Evolutionary conservation across 2,888 invertebrate genomes (phyloP).

Genomic region (Troilus luridus): DNA sequence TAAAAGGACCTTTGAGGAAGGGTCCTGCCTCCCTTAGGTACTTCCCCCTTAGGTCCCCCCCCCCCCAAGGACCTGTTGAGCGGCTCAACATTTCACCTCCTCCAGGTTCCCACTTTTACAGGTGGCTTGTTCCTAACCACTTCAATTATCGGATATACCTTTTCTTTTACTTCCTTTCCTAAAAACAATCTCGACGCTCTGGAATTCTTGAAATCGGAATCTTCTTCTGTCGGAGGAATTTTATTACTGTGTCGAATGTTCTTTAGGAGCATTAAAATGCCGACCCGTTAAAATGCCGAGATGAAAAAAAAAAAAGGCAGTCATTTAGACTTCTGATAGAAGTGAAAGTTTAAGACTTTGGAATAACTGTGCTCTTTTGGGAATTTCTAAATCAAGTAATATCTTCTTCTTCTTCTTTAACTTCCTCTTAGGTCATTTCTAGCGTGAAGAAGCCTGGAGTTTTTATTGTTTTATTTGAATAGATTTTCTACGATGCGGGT

Average conservation of each 20-base stretch:
- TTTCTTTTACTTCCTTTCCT: not conserved
- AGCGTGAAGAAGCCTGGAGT: too few relatives aligned
- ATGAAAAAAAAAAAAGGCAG: too few relatives aligned
- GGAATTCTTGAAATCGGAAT: not conserved
- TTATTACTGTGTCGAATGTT: not conserved
- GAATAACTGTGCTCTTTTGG: too few relatives aligned
- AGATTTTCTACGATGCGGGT: too few relatives aligned
- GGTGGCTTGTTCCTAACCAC: constrained; percentile 9
- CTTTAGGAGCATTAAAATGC: not conserved
- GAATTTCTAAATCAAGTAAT: too few relatives aligned
- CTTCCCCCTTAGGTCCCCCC: not conserved
- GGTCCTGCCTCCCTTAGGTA: not conserved
- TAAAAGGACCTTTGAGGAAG: not conserved
- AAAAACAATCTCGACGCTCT: not conserved
- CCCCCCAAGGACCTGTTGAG: not conserved
- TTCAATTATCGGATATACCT: not conserved
- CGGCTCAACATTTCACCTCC: constrained; percentile 11
- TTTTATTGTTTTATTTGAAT: too few relatives aligned
- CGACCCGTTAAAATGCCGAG: too few relatives aligned
- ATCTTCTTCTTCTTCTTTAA: too few relatives aligned
- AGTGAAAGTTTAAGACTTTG: too few relatives aligned
- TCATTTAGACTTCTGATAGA: too few relatives aligned
- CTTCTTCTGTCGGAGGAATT: not conserved
- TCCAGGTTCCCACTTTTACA: not conserved
- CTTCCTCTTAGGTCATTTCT: too few relatives aligned